These are phyloP conservation scores for Phoxinus phoxinus DNA, from an alignment of 2,113 vertebrate species.

Conservation along the genomic window DNA sequence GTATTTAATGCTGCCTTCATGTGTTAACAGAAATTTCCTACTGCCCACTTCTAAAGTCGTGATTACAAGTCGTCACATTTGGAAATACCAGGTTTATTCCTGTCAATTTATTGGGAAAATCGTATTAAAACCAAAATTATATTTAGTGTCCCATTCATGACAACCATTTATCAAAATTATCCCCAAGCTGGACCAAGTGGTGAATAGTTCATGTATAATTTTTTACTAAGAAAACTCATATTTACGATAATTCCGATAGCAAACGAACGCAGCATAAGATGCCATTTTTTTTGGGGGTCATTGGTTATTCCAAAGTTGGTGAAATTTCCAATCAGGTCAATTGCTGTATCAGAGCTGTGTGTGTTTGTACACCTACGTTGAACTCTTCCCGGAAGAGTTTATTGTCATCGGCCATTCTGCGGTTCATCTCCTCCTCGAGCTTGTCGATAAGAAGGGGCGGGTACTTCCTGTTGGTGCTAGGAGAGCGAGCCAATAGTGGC, in stretches of 20 bases:
- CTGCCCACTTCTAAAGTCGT: no score
- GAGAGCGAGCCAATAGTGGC: constrained; percentile 93
- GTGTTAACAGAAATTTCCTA: no score
- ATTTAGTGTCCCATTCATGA: no score
- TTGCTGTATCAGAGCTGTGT: background rate
- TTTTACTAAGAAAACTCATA: no score
- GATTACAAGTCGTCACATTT: no score
- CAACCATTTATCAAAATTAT: no score
- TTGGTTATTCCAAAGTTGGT: background rate
- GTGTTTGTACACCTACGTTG: constrained; percentile 78
- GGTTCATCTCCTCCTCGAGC: constrained; percentile 97
- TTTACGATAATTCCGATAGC: no score
- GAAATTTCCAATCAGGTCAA: background rate
- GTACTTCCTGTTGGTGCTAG: constrained; percentile 98
- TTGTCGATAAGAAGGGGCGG: constrained; percentile 94
- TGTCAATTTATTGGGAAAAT: no score
- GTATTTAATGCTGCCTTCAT: background rate
- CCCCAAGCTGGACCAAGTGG: no score
- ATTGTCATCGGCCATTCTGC: constrained; percentile 97
- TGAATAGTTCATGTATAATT: no score
- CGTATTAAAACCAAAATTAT: no score
- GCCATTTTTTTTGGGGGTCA: background rate
- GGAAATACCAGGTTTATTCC: no score
- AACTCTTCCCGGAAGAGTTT: constrained; percentile 98
- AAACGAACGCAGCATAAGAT: background rate